Conservation (phyloP, 2,113 vertebrate species). For the Cottus gobio region DNA sequence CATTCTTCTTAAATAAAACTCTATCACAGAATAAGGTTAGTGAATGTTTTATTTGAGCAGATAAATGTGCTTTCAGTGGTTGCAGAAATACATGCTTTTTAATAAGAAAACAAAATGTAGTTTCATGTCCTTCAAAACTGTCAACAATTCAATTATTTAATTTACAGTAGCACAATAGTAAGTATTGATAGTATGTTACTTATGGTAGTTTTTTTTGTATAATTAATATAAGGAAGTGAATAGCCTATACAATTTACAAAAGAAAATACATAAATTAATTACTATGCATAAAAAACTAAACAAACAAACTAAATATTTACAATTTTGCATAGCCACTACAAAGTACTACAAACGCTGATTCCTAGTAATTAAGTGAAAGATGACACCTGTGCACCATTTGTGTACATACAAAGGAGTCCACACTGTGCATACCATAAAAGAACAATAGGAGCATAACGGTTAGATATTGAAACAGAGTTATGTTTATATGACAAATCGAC, state of each 20-base stretch:
- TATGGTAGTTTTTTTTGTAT: too few relatives aligned
- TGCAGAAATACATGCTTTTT: neutral
- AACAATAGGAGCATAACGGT: neutral
- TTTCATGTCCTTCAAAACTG: neutral
- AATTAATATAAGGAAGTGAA: neutral
- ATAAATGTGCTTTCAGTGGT: neutral
- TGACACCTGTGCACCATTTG: neutral
- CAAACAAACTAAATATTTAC: neutral
- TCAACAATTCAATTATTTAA: neutral
- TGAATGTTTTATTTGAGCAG: constrained; percentile 57
- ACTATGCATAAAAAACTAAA: neutral
- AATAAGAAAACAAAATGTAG: constrained; percentile 5
- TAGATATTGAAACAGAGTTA: neutral
- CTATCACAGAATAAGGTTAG: constrained; percentile 48
- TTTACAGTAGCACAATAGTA: neutral
- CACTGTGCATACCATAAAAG: neutral
- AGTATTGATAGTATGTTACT: neutral
- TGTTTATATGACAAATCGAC: neutral
- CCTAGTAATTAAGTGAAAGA: neutral
- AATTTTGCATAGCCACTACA: neutral
- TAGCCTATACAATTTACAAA: neutral
- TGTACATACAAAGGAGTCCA: neutral
- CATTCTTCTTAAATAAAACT: constrained; percentile 64
- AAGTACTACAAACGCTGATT: neutral
- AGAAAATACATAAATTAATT: neutral